Percentiles rank a stretch among this genome's conserved stretches.
phyloP scores from a whole-genome alignment of 2,888 invertebrate species.

The Ischnus inquisitorius region DNA sequence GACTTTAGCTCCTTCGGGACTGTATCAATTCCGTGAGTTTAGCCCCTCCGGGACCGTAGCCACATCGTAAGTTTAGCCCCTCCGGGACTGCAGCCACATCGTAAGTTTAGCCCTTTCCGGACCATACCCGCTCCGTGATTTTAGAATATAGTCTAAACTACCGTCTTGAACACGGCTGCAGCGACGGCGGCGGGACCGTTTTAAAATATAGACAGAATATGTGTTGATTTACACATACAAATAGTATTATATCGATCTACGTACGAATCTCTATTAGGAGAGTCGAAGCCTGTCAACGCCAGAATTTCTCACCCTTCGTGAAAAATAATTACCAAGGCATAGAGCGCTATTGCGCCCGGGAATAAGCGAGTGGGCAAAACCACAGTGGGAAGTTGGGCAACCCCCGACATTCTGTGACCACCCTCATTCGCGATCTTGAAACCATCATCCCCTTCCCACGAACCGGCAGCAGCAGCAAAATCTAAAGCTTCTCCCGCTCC shows the following conservation, averaged over 20 bases:
- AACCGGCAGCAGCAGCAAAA: conserved; percentile 46
- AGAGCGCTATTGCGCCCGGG: conserved; percentile 19
- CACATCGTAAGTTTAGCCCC: no score
- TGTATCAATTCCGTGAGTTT: no score
- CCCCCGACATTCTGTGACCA: conserved; percentile 51
- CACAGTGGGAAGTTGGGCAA: conserved; percentile 33
- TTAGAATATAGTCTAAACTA: no score
- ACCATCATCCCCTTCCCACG: conserved; percentile 13
- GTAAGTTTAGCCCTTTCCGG: no score
- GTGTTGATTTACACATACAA: not conserved
- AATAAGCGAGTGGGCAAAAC: conserved; percentile 46
- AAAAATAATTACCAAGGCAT: conserved; percentile 83
- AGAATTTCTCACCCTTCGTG: conserved; percentile 80
- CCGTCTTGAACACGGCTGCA: no score
- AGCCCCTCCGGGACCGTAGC: no score
- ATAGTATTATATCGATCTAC: not conserved
- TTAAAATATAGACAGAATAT: no score
- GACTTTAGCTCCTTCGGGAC: no score
- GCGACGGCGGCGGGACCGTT: no score
- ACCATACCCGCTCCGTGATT: no score
- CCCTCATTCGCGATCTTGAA: no score
- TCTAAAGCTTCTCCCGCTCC: conserved; percentile 38
- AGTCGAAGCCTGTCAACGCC: conserved; percentile 61
- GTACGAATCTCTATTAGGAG: conserved; percentile 13
- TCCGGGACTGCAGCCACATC: no score